Percentiles rank a stretch among this genome's conserved stretches.
These are phyloP conservation scores for Cataglyphis altisquamis DNA, from an alignment of 2,888 invertebrate species.

Conservation along the genomic window DNA sequence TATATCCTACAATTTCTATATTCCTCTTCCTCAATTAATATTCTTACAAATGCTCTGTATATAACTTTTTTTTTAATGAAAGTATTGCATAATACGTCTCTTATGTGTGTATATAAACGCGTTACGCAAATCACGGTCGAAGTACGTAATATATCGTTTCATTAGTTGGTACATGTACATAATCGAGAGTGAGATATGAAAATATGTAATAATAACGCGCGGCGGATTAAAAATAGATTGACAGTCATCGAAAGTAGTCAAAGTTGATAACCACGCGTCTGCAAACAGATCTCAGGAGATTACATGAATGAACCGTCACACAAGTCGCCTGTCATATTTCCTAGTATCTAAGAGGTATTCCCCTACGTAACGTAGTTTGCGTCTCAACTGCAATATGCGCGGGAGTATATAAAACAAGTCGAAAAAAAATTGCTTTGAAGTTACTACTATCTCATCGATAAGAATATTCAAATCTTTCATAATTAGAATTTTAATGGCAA, in stretches of 20 bases:
- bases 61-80: not conserved
- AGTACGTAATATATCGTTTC: not conserved
- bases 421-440: not conserved
- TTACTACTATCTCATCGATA: not conserved
- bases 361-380: constrained; percentile 7
- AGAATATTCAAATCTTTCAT: not conserved
- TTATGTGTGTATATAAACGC: not conserved
- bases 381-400: constrained; percentile 19
- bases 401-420: not conserved
- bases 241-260: constrained; percentile 24
- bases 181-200: not conserved
- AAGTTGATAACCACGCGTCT: constrained; percentile 20
- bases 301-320: constrained; percentile 6
- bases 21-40: not conserved
- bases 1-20: not conserved
- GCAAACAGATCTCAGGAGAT: constrained; percentile 37
- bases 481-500: not conserved
- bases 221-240: constrained; percentile 9
- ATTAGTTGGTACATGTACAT: not conserved
- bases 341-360: constrained; percentile 24
- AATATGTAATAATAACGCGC: not conserved
- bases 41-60: not conserved
- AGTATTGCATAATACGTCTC: not conserved
- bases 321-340: constrained; percentile 27
- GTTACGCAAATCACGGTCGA: not conserved